Conservation (phyloP, 2,113 vertebrate species). For the Micromys minutus region DNA sequence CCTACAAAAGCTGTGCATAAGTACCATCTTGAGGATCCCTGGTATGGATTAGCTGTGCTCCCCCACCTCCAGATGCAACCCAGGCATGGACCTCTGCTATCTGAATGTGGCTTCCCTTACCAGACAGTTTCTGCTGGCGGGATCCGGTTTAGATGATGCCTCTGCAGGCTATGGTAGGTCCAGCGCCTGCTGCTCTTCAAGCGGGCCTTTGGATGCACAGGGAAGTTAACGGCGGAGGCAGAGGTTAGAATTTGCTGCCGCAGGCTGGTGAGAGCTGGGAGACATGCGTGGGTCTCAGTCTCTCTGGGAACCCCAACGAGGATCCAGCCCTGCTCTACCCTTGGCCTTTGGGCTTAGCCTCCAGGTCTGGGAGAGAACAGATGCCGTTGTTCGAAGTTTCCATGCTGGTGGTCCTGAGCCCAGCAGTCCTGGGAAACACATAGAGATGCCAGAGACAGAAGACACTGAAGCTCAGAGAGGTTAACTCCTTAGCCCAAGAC, state of each 20-base stretch:
- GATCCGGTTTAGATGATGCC: background rate
- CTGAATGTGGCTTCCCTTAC: background rate
- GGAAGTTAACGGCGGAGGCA: accelerated
- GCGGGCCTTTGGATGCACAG: too few relatives aligned
- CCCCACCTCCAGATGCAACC: background rate
- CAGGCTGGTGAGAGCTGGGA: background rate
- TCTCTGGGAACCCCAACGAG: background rate
- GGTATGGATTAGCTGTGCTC: background rate
- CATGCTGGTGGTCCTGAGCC: background rate
- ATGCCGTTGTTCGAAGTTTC: background rate
- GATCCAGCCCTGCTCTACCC: background rate
- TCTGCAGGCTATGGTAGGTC: background rate
- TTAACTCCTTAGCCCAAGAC: background rate
- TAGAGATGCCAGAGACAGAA: background rate
- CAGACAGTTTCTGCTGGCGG: background rate
- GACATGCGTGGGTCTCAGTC: accelerated
- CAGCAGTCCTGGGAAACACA: background rate
- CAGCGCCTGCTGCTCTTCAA: background rate
- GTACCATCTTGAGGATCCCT: background rate
- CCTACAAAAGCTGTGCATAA: too few relatives aligned
- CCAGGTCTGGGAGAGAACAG: background rate
- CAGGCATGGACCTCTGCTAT: background rate
- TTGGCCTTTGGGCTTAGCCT: background rate
- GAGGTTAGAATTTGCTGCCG: accelerated
- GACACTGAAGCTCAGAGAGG: background rate